Evolutionary conservation across 2,888 invertebrate genomes (phyloP).

Genomic region (Drosophila nr. fundita): DNA sequence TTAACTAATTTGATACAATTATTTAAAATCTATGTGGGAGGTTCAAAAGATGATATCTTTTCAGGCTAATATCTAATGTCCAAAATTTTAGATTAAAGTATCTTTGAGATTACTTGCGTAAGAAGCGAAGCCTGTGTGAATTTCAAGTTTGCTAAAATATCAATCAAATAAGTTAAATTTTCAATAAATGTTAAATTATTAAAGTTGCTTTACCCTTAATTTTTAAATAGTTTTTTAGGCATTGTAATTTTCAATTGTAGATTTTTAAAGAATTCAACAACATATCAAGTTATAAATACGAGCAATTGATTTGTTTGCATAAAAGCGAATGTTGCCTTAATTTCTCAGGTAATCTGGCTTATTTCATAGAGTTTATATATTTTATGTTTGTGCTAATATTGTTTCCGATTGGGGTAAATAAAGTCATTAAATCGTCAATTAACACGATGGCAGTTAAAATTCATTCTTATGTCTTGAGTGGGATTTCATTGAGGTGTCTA

Average conservation of each 20-base stretch:
- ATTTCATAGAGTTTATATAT: conserved; percentile 10
- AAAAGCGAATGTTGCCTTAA: background rate
- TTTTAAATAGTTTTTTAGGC: too few species aligned
- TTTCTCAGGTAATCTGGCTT: conserved; percentile 6
- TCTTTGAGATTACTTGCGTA: too few species aligned
- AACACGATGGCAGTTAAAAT: conserved; percentile 11
- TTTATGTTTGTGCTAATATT: conserved; percentile 3
- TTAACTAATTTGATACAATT: background rate
- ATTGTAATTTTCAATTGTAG: background rate
- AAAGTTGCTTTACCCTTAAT: background rate
- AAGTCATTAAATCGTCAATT: conserved; percentile 39
- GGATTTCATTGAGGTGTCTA: conserved; percentile 7
- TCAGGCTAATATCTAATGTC: background rate
- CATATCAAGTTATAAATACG: background rate
- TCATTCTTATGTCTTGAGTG: conserved; percentile 21
- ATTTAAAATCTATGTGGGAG: background rate
- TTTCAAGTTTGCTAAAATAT: too few species aligned
- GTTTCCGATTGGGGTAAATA: conserved; percentile 24
- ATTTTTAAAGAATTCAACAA: background rate
- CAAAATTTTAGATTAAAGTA: background rate
- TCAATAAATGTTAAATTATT: background rate
- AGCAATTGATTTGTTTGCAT: conserved; percentile 1
- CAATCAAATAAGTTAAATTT: background rate
- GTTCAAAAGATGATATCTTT: background rate
- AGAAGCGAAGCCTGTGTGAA: too few species aligned